phyloP scores from a whole-genome alignment of 2,113 vertebrate species.

The Ramphastos sulfuratus region DNA sequence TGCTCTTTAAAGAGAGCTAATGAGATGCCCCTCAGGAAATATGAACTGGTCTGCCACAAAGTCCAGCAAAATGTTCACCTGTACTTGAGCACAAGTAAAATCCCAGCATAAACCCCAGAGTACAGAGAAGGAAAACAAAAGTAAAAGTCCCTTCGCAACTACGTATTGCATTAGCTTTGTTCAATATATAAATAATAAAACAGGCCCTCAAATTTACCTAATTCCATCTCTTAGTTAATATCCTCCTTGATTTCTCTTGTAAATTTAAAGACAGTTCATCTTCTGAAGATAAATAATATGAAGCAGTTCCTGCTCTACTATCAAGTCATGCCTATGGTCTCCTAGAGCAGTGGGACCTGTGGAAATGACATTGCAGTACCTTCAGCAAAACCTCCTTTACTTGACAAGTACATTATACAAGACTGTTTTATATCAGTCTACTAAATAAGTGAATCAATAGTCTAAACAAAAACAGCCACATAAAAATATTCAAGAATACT shows the following conservation, averaged over 20 bases:
- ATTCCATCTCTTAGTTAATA: neutral
- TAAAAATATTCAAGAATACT: neutral
- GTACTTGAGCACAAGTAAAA: neutral
- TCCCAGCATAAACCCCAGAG: neutral
- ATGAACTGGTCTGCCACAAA: neutral
- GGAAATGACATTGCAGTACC: neutral
- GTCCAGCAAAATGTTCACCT: neutral
- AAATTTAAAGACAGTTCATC: neutral
- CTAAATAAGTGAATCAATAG: neutral
- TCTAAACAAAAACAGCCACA: neutral
- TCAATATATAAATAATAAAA: neutral
- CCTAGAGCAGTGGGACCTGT: accelerated
- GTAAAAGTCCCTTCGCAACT: neutral
- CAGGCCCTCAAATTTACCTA: neutral
- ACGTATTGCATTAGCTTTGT: neutral
- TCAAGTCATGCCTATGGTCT: accelerated
- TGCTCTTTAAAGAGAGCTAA: neutral
- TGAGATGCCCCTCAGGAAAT: neutral
- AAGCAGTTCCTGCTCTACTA: neutral
- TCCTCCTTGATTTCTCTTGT: neutral
- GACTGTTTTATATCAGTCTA: neutral
- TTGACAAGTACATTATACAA: neutral
- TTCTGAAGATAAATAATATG: neutral
- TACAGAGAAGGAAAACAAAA: neutral
- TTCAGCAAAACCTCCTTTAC: neutral